Evolutionary conservation across 2,888 invertebrate genomes (phyloP).

Genomic region (Harmothoe impar): DNA sequence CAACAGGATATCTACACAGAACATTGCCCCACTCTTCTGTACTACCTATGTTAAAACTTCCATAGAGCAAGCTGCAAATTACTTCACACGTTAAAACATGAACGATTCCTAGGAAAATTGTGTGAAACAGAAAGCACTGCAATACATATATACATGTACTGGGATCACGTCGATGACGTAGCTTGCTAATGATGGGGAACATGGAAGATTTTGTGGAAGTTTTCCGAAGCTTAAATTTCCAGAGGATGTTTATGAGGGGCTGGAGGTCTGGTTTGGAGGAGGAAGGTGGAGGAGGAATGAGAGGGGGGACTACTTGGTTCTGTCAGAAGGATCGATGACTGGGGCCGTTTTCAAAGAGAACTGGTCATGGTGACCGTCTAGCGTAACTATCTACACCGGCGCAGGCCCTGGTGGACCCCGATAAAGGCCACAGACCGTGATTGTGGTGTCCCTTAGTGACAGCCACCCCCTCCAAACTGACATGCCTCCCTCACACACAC

Average conservation of each 20-base stretch:
- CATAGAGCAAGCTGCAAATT: no score
- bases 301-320: not conserved
- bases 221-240: not conserved
- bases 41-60: no score
- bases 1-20: not conserved
- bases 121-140: no score
- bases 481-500: constrained; percentile 13
- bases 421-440: constrained; percentile 33
- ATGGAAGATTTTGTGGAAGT: not conserved
- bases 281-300: no score
- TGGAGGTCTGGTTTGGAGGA: not conserved
- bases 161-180: not conserved
- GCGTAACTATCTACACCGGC: constrained; percentile 39
- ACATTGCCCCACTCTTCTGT: no score
- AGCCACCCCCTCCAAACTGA: not conserved
- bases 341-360: constrained; percentile 27
- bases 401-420: constrained; percentile 26
- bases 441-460: constrained; percentile 13
- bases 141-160: no score
- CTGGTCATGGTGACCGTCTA: not conserved
- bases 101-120: no score
- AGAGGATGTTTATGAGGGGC: constrained; percentile 15
- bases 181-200: not conserved
- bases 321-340: constrained; percentile 9
- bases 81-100: no score